Conservation (phyloP, 2,797 vertebrate species). For the Xenops minutus region DNA sequence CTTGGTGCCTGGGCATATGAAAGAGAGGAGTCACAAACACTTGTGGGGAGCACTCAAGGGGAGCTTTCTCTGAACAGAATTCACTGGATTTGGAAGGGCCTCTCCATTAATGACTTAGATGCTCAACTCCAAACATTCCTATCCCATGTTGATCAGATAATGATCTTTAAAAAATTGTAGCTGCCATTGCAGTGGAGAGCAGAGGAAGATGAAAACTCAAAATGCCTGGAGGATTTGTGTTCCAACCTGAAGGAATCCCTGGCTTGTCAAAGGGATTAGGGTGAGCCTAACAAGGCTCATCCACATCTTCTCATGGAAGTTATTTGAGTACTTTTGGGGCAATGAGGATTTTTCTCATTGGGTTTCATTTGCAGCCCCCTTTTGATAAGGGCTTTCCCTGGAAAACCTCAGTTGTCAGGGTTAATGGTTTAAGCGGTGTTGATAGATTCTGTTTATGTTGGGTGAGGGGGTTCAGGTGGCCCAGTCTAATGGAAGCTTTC, state of each 20-base stretch:
- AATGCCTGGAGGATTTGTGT: constrained; percentile 29
- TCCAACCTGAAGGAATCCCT: constrained; percentile 14
- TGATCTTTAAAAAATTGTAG: constrained; percentile 35
- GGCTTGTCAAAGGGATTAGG: constrained; percentile 52
- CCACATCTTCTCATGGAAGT: constrained; percentile 1
- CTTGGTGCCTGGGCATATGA: not conserved
- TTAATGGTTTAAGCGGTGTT: constrained; percentile 71
- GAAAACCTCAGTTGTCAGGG: constrained; percentile 71
- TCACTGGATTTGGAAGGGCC: not conserved
- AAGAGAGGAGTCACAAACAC: not conserved
- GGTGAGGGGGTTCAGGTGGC: constrained; percentile 64
- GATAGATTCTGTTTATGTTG: constrained; percentile 73
- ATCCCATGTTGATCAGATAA: not conserved
- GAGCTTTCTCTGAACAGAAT: not conserved
- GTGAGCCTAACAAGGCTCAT: constrained; percentile 47
- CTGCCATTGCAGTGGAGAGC: not conserved
- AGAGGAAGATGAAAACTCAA: not conserved
- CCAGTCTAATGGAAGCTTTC: constrained; percentile 65
- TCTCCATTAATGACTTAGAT: not conserved
- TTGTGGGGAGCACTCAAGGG: not conserved
- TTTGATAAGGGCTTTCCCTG: constrained; percentile 62
- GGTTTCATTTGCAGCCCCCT: constrained; percentile 25
- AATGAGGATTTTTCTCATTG: not conserved
- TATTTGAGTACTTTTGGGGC: constrained; percentile 13
- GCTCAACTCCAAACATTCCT: constrained; percentile 12